phyloP scores from a whole-genome alignment of 37 sponge, comb jelly and placozoan species.

The Chondrosia reniformis region DNA sequence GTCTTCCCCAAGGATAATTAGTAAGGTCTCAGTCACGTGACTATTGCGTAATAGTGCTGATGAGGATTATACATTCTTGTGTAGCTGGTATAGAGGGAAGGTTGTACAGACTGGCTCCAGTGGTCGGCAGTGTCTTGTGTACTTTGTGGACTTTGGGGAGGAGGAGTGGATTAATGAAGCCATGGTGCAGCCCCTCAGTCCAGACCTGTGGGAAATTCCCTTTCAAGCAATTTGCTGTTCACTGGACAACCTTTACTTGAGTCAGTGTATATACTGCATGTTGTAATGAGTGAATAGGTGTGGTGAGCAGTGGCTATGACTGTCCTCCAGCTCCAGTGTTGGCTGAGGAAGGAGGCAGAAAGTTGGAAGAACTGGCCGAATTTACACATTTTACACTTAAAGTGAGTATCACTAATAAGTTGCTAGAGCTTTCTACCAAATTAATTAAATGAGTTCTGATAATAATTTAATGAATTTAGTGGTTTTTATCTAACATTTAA shows the following conservation, averaged over 20 bases:
- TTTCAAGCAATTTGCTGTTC: background rate
- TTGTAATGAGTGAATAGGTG: background rate
- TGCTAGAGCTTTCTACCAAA: no score
- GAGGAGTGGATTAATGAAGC: slow-evolving; percentile 52
- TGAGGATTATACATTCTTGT: background rate
- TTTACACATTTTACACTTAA: no score
- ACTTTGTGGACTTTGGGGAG: slow-evolving; percentile 76
- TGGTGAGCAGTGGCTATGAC: background rate
- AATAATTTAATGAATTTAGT: no score
- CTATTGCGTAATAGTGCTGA: background rate
- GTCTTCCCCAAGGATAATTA: background rate
- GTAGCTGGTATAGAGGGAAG: slow-evolving; percentile 56
- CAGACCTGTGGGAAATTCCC: slow-evolving; percentile 7
- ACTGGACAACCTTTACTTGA: background rate
- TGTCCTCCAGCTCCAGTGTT: background rate
- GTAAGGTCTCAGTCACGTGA: background rate
- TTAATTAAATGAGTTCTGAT: no score
- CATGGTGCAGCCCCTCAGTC: slow-evolving; percentile 15
- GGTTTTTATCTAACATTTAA: no score
- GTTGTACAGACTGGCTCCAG: slow-evolving; percentile 27
- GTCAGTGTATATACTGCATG: background rate
- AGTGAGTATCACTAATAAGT: no score
- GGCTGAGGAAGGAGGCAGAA: background rate
- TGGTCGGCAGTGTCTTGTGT: slow-evolving; percentile 19
- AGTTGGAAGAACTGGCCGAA: slow-evolving; percentile 1